Evolutionary conservation across 2,888 invertebrate species (phyloP).

Genomic region (Protodeltote pygarga): DNA sequence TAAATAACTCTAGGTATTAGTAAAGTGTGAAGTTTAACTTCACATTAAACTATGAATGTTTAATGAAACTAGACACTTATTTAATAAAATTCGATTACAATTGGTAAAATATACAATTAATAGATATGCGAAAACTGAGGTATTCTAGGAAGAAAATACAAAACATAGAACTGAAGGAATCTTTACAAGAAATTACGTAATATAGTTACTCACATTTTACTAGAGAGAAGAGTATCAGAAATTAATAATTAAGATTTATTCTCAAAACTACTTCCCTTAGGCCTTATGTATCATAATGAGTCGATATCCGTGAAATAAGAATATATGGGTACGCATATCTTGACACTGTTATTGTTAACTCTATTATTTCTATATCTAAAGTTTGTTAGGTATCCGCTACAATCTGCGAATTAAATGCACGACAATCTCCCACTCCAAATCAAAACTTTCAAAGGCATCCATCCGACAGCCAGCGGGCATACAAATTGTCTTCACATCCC

Average conservation of each 20-base stretch:
- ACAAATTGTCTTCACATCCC: conserved; percentile 21
- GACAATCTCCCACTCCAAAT: conserved; percentile 72
- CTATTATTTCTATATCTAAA: conserved; percentile 59
- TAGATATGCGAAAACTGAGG: conserved; percentile 71
- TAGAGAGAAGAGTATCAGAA: conserved; percentile 1
- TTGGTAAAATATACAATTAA: conserved; percentile 49
- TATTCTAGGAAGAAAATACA: conserved; percentile 51
- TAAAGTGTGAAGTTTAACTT: conserved; percentile 78
- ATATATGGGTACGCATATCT: conserved; percentile 41
- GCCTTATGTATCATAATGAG: conserved; percentile 55
- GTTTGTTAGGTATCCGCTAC: conserved; percentile 74
- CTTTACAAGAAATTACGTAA: conserved; percentile 8
- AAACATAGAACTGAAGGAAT: conserved; percentile 8
- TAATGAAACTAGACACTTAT: conserved; percentile 55
- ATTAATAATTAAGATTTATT: background rate
- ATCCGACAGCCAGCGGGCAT: conserved; percentile 51
- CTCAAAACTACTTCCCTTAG: conserved; percentile 51
- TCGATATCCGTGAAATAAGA: conserved; percentile 43
- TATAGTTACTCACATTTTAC: background rate
- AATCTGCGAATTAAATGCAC: conserved; percentile 80
- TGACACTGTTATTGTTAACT: conserved; percentile 52
- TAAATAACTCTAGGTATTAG: conserved; percentile 64
- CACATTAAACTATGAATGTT: conserved; percentile 62
- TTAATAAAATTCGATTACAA: conserved; percentile 51
- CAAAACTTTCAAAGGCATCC: conserved; percentile 56